Conservation (phyloP, 2,888 invertebrate genomes). For the Scrobipalpa costella region DNA sequence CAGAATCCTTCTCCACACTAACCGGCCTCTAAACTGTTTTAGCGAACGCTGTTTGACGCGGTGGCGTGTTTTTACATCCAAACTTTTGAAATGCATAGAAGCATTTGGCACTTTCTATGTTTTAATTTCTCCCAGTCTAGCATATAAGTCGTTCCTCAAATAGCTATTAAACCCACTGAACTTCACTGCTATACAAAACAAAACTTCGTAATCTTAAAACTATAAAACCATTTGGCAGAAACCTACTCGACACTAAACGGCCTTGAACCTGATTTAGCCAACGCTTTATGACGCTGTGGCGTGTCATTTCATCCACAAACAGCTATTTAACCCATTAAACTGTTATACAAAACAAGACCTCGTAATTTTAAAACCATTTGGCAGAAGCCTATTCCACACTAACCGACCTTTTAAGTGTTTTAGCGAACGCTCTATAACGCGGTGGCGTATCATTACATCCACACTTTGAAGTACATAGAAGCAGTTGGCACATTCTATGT, state of each 20-base stretch:
- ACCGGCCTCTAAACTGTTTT: not conserved
- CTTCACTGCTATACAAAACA: too few species aligned
- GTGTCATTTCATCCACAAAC: too few species aligned
- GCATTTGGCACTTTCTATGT: too few species aligned
- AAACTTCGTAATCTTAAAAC: not conserved
- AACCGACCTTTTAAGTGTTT: not conserved
- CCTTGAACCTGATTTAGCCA: not conserved
- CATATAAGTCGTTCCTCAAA: too few species aligned
- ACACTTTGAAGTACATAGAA: too few species aligned
- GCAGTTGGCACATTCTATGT: too few species aligned
- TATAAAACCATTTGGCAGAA: slow-evolving; percentile 4
- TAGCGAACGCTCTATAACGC: not conserved
- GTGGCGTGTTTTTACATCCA: too few species aligned
- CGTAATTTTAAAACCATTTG: not conserved
- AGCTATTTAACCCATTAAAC: not conserved
- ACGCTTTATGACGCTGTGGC: not conserved
- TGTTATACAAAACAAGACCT: too few species aligned
- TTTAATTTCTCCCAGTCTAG: too few species aligned
- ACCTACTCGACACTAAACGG: not conserved
- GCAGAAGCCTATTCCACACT: slow-evolving; percentile 10
- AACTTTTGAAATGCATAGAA: too few species aligned
- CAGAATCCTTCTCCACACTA: slow-evolving; percentile 5
- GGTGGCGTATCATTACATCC: too few species aligned
- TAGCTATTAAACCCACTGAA: not conserved
- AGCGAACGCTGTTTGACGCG: not conserved